Conservation (phyloP, 2,113 vertebrate species). For the Serilophus lunatus region DNA sequence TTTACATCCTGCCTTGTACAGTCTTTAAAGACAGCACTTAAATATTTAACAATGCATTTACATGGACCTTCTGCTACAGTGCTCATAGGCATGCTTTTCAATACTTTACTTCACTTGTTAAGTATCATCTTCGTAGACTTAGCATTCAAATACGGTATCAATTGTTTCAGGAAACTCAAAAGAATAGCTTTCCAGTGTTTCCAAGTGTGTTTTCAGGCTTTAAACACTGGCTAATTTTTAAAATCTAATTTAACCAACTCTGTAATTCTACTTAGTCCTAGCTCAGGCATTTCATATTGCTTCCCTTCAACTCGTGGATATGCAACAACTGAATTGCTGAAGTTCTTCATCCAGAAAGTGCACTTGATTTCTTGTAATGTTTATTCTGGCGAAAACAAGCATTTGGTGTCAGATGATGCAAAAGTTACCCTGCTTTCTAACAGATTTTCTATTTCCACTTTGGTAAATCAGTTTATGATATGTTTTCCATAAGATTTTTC, state of each 20-base stretch:
- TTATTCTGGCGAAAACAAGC: background rate
- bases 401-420: background rate
- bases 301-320: conserved; percentile 7
- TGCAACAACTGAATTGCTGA: conserved; percentile 60
- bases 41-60: background rate
- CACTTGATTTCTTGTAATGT: conserved; percentile 22
- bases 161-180: background rate
- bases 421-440: background rate
- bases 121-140: background rate
- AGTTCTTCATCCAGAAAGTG: conserved; percentile 50
- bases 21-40: background rate
- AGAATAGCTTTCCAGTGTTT: background rate
- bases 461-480: background rate
- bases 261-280: conserved; percentile 20
- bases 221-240: conserved; percentile 22
- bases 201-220: background rate
- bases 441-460: background rate
- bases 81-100: background rate
- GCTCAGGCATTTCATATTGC: conserved; percentile 5
- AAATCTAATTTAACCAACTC: conserved; percentile 39
- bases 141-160: background rate
- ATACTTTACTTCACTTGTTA: background rate
- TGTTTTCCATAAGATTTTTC: background rate
- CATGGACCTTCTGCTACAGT: background rate
- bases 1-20: background rate